Evolutionary conservation across 2,113 vertebrate species (phyloP), one percentile per base, ranked within the genome.

Genomic region (Monopterus albus): DNA sequence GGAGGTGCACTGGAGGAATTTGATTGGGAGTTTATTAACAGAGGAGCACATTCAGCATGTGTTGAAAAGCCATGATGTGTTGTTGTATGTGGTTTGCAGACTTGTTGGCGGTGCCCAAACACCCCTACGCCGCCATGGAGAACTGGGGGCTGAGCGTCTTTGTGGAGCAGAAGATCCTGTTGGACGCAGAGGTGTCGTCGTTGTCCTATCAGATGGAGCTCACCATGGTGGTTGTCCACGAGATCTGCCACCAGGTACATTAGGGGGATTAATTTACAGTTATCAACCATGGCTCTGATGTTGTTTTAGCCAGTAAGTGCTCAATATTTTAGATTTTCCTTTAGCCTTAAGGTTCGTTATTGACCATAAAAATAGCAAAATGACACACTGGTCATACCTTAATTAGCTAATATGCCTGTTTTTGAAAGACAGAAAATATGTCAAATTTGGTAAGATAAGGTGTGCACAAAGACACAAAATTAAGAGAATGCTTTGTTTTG

Each of bases 161-260:
- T 1, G 88, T 89, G 80, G 90, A 91, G 78, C 90, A 91, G 83
- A 91, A 91, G 88, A 83, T 91, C 74, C 80, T 91, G 18, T 13
- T 91, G 83, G 90, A 91, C 26, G 83, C 85, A 0, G 85, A 88
- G 13, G 88, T 90, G 73, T 88, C 90, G 5, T 91, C 90, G 0
- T 79, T 82, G 1, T 89, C 88, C 56, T 91, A 91, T 29, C 88
- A 88, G 84, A 91, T 91, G 90, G 90, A 91, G 70, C 80, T 91
- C 45, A 91, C 90, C 56, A 91, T 90, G 90, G 88, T 91, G 74
- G 88, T 91, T 33, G 88, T 91, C 74, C 90, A 91, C n/a, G 90
- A 91, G 60, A 91, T 91, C 84, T 91, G 90, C 52, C 90, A 91
- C 76, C 90, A 91, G 88, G 90, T 91, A 82, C n/a, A n/a, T n/a